Evolutionary conservation across 2,797 vertebrate species (phyloP), one percentile per base, ranked within the genome.

Genomic region (Helicolenus hilgendorfi): DNA sequence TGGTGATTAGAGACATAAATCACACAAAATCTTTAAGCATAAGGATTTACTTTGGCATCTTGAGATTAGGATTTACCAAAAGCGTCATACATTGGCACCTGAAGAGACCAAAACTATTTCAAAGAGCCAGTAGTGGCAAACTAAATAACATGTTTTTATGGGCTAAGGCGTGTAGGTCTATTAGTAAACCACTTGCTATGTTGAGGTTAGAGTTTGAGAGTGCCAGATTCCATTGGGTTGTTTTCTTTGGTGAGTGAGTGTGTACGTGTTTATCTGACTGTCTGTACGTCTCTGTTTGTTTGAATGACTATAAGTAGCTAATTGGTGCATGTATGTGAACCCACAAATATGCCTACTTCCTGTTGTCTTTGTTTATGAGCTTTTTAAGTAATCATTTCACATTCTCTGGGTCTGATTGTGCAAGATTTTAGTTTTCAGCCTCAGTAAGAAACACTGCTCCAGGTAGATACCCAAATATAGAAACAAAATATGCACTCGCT

Each of bases 181-280:
- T 95, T 94, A 93, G 93, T 92, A 92, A 96, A 95, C 91, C 92
- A 87, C 94, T 94, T 87, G 91, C 92, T 88, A 94, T 96, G 96
- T 93, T 94, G 95, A 94, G 94, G 91, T 92, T 89, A 77, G 33
- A 70, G 67, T 77, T 64, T 81, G 77, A 93, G 84, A 83, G 89
- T 73, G 92, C 92, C 94, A 95, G 86, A 93, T 94, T 96, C 92
- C 89, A 88, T 15, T 77, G 81, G 79, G 73, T 92, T 93, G 93
- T 91, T 94, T 94, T 92, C 86, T 90, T 91, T 94, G 83, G 89
- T 88, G 81, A 87, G 73, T 33, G 87, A 79, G 67, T 71, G 85
- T 86, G 87, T 84, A 67, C 29, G 70, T 91, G 84, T 92, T 85
- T 91, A 88, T 89, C 74, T 63, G 69, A 49, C 64, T 78, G 73